phyloP scores from a whole-genome alignment of 2,797 vertebrate genomes.

The Etheostoma nigrum region DNA sequence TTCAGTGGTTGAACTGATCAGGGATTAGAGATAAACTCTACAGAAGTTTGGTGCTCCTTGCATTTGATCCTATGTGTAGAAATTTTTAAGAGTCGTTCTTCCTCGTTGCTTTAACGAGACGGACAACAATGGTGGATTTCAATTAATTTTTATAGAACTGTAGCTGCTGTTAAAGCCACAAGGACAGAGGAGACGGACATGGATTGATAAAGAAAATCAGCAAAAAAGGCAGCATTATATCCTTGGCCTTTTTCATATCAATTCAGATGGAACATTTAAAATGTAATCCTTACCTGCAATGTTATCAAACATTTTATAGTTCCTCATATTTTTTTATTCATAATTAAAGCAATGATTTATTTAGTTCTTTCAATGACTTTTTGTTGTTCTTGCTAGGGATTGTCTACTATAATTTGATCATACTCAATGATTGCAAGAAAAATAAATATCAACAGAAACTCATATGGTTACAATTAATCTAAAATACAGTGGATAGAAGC shows the following conservation, averaged over 20 bases:
- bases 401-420: not conserved
- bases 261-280: not conserved
- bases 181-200: constrained; percentile 5
- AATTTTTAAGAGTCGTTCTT: not conserved
- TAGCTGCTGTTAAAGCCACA: not conserved
- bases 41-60: not conserved
- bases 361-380: not conserved
- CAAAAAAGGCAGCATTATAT: not conserved
- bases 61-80: not conserved
- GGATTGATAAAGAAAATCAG: not conserved
- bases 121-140: not conserved
- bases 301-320: not conserved
- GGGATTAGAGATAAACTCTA: not conserved
- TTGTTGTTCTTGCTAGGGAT: not conserved
- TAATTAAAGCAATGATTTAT: not conserved
- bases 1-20: not conserved
- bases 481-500: constrained; percentile 34
- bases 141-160: not conserved
- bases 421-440: not conserved
- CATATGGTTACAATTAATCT: constrained; percentile 5
- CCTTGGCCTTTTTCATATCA: not conserved
- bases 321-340: not conserved
- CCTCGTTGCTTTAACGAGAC: not conserved
- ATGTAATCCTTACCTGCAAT: not conserved
- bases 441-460: not conserved